These are phyloP conservation scores for Halichoeres trimaculatus DNA, from an alignment of 2,113 vertebrate species.

Conservation along the genomic window DNA sequence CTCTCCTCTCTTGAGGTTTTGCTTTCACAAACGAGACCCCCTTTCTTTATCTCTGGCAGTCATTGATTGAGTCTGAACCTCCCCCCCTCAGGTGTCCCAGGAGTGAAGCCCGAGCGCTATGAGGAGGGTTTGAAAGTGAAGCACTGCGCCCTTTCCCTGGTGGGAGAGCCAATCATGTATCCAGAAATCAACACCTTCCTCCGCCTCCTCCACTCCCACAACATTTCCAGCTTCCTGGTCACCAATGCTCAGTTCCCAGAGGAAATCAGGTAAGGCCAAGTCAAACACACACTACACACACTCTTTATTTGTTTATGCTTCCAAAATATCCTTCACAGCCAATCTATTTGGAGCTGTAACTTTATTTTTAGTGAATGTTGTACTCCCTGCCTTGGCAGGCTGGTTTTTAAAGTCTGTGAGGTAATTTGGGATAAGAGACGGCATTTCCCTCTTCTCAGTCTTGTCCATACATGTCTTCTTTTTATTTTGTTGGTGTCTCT, in stretches of 20 bases:
- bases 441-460: no score
- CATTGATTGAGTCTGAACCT: not conserved
- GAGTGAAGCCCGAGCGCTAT: slow-evolving; percentile 87
- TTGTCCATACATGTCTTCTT: no score
- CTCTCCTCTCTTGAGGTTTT: not conserved
- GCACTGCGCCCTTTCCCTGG: slow-evolving; percentile 94
- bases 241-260: slow-evolving; percentile 95
- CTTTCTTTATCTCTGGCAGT: not conserved
- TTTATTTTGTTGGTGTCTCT: no score
- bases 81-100: slow-evolving; percentile 86
- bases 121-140: slow-evolving; percentile 88
- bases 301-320: not conserved
- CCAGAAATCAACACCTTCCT: slow-evolving; percentile 92
- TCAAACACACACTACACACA: not conserved
- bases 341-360: slow-evolving; percentile 8
- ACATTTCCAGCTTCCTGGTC: slow-evolving; percentile 95
- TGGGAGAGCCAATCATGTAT: slow-evolving; percentile 98
- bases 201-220: slow-evolving; percentile 86
- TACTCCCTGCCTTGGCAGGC: not conserved
- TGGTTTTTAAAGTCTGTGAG: slow-evolving; percentile 13
- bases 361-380: not conserved
- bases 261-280: slow-evolving; percentile 89
- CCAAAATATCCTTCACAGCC: not conserved
- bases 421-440: not conserved
- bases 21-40: not conserved